These are phyloP conservation scores for Sphaerophoria taeniata DNA, from an alignment of 2,888 invertebrate genomes.

Conservation along the genomic window DNA sequence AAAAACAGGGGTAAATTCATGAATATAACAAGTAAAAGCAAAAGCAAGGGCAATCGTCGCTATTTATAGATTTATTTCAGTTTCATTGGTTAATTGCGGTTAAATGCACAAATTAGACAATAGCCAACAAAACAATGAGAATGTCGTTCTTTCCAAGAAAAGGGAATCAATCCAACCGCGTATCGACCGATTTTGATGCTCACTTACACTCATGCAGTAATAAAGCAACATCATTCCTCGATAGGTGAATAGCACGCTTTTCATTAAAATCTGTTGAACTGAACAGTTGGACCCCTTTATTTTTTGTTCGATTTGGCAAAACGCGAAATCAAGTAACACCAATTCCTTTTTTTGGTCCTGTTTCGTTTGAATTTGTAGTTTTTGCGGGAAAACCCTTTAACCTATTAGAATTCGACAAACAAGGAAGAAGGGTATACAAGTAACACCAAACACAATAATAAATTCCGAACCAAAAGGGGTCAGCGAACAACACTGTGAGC, in stretches of 20 bases:
- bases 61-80: slow-evolving; percentile 35
- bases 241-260: slow-evolving; percentile 52
- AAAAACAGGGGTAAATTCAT: slow-evolving; percentile 19
- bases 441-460: slow-evolving; percentile 17
- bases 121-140: slow-evolving; percentile 42
- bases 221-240: slow-evolving; percentile 31
- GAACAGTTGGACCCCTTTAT: slow-evolving; percentile 36
- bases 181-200: not conserved
- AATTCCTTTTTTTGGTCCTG: not conserved
- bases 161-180: slow-evolving; percentile 18
- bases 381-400: slow-evolving; percentile 50
- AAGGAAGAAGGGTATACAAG: not conserved
- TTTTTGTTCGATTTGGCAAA: not conserved
- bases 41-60: slow-evolving; percentile 18
- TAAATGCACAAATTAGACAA: slow-evolving; percentile 61
- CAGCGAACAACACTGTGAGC: slow-evolving; percentile 61
- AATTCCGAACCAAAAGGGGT: slow-evolving; percentile 42
- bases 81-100: slow-evolving; percentile 56
- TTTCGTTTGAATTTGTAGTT: slow-evolving; percentile 25
- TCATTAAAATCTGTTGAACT: not conserved
- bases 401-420: slow-evolving; percentile 23
- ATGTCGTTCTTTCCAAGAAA: slow-evolving; percentile 11
- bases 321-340: slow-evolving; percentile 35
- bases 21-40: not conserved
- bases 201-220: slow-evolving; percentile 34